phyloP scores from a whole-genome alignment of 2,797 vertebrate genomes.

The Fringilla coelebs region DNA sequence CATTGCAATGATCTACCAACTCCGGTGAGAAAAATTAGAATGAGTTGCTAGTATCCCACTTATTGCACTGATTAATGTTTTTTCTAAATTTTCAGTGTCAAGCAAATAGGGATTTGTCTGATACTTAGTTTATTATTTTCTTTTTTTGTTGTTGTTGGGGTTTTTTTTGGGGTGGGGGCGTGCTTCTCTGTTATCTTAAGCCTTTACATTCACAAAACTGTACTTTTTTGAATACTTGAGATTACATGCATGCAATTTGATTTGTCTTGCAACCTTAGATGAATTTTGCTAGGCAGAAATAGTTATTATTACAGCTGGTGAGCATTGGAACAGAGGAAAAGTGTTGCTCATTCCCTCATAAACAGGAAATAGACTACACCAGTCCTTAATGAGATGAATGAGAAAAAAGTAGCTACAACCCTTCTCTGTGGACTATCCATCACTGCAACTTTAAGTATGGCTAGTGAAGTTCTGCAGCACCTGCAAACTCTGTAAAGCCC shows the following conservation, averaged over 20 bases:
- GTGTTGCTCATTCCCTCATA: neutral
- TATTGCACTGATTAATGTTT: neutral
- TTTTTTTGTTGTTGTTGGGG: neutral
- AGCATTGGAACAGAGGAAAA: neutral
- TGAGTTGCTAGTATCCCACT: neutral
- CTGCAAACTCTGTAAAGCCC: fast-evolving
- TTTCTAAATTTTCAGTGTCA: neutral
- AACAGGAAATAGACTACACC: neutral
- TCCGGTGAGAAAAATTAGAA: neutral
- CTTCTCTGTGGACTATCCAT: neutral
- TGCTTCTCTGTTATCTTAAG: neutral
- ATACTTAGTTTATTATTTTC: fast-evolving
- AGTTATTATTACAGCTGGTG: neutral
- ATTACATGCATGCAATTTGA: neutral
- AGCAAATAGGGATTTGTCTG: neutral
- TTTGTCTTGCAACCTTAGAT: neutral
- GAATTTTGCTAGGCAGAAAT: neutral
- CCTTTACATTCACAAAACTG: neutral
- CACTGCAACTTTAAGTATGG: fast-evolving
- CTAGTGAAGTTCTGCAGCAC: fast-evolving
- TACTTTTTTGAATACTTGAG: neutral
- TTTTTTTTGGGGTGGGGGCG: neutral
- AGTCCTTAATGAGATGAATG: neutral
- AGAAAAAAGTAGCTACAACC: neutral
- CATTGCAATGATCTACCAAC: neutral